phyloP scores from a whole-genome alignment of 2,797 vertebrate species.

The Podargus strigoides region DNA sequence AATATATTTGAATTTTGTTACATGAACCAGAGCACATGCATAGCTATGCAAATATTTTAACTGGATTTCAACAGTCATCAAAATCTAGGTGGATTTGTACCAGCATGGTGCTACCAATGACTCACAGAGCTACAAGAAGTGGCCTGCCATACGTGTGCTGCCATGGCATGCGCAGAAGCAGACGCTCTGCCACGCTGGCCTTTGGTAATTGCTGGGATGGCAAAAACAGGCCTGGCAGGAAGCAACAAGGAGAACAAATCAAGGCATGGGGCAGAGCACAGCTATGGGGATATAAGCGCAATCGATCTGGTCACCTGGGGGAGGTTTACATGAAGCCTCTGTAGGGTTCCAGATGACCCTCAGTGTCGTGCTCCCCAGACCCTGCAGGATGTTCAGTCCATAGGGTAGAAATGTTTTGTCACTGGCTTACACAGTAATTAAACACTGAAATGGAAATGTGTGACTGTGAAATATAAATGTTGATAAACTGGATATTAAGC shows the following conservation, averaged over 20 bases:
- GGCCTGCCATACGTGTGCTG: rapidly evolving
- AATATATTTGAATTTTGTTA: slow-evolving; percentile 11
- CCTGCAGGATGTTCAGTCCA: not conserved
- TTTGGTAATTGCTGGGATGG: not conserved
- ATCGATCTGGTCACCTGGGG: not conserved
- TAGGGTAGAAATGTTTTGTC: not conserved
- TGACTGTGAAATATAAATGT: not conserved
- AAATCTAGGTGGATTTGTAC: not conserved
- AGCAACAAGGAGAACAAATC: not conserved
- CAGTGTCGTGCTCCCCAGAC: rapidly evolving
- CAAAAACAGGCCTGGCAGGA: not conserved
- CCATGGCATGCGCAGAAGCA: not conserved
- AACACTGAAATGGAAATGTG: not conserved
- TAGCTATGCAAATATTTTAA: slow-evolving; percentile 44
- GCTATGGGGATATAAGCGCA: rapidly evolving
- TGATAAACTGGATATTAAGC: not conserved
- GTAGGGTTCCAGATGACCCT: not conserved
- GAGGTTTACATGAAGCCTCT: not conserved
- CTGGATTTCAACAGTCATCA: not conserved
- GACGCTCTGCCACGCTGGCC: not conserved
- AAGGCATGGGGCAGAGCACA: not conserved
- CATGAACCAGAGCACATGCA: not conserved
- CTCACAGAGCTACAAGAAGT: not conserved
- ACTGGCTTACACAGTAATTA: not conserved
- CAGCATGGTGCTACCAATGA: not conserved